Conservation (phyloP, 2,888 invertebrate species). For the Sepioteuthis lessoniana region DNA sequence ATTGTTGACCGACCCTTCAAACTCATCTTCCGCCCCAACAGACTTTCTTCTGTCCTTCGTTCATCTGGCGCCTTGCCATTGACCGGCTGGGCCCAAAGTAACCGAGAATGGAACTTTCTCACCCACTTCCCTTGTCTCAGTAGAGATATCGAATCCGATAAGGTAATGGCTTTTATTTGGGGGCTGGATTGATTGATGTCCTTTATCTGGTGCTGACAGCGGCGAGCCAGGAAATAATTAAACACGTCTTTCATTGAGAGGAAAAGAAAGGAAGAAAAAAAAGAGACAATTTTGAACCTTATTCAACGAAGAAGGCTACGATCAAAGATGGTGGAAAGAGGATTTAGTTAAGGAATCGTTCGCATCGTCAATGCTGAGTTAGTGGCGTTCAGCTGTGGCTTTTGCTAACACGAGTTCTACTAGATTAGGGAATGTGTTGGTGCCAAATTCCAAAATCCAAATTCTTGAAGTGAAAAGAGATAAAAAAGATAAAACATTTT, state of each 20-base stretch:
- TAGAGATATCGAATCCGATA: neutral
- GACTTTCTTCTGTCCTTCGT: neutral
- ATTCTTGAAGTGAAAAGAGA: no score
- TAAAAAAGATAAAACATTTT: no score
- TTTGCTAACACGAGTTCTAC: neutral
- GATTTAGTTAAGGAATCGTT: neutral
- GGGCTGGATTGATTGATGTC: neutral
- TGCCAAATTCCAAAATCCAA: neutral
- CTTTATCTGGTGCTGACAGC: conserved; percentile 33
- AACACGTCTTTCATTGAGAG: neutral
- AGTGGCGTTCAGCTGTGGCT: neutral
- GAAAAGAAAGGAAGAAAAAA: neutral
- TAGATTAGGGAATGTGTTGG: neutral
- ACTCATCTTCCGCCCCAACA: neutral
- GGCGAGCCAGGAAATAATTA: neutral
- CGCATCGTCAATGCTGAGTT: neutral
- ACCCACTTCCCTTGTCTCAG: neutral
- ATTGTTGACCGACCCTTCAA: neutral
- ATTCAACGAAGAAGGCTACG: neutral
- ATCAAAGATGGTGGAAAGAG: neutral
- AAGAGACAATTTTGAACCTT: neutral
- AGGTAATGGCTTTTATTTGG: conserved; percentile 21
- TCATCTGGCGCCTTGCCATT: conserved; percentile 20
- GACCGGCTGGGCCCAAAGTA: neutral
- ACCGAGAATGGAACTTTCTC: neutral